These are phyloP conservation scores for Acanthisitta chloris DNA, from an alignment of 2,113 vertebrate species.

Conservation along the genomic window DNA sequence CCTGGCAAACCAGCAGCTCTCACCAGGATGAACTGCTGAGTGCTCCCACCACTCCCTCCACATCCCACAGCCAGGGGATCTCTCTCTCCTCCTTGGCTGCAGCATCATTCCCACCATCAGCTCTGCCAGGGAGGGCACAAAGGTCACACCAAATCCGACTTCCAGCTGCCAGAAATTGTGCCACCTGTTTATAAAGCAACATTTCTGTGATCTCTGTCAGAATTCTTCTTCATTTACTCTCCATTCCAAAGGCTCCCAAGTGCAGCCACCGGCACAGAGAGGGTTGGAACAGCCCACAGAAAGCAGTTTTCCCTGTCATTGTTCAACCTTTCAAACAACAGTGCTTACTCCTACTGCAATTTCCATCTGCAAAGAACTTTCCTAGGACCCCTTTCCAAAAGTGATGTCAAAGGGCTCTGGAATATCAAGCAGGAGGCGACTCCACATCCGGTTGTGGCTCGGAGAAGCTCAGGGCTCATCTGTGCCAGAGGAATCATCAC, in stretches of 20 bases:
- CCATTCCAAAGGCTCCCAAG: background rate
- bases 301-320: background rate
- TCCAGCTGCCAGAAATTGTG: background rate
- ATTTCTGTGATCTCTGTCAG: background rate
- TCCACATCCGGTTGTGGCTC: background rate
- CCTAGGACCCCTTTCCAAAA: slow-evolving; percentile 36
- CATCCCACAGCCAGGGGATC: background rate
- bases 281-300: background rate
- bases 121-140: background rate
- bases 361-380: slow-evolving; percentile 57
- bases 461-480: background rate
- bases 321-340: background rate
- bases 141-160: background rate
- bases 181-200: background rate
- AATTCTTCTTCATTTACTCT: background rate
- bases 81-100: background rate
- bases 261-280: background rate
- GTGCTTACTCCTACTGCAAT: background rate
- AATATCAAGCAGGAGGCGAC: slow-evolving; percentile 3
- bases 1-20: background rate
- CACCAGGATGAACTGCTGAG: background rate
- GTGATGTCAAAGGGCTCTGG: slow-evolving; percentile 57
- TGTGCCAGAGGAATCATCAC: background rate
- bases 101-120: background rate
- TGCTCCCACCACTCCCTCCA: background rate